Conservation (phyloP, 2,113 vertebrate species). For the Fregata magnificens region DNA sequence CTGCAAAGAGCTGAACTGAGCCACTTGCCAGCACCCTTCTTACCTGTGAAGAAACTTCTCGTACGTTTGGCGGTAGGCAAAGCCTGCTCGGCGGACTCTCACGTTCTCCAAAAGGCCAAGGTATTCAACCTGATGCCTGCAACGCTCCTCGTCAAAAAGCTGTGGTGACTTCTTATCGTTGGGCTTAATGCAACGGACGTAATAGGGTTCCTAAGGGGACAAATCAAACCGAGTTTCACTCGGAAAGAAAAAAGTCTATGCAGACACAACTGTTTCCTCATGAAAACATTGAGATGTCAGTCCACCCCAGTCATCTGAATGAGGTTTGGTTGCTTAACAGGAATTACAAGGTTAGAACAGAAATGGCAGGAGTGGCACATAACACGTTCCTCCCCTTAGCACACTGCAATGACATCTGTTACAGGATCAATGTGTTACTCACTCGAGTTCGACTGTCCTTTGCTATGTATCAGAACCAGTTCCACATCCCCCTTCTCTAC, state of each 20-base stretch:
- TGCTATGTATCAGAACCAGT: neutral
- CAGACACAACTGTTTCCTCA: neutral
- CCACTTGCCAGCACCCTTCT: neutral
- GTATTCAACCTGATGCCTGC: constrained; percentile 95
- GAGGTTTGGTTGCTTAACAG: neutral
- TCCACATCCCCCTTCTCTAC: neutral
- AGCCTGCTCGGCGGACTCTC: constrained; percentile 91
- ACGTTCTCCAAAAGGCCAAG: constrained; percentile 96
- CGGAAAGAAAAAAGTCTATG: neutral
- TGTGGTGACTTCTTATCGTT: constrained; percentile 95
- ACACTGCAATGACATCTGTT: neutral
- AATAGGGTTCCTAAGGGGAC: constrained; percentile 89
- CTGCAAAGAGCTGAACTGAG: too few species aligned
- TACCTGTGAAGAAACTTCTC: constrained; percentile 95
- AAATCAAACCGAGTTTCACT: neutral
- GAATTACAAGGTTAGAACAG: neutral
- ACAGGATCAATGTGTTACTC: neutral
- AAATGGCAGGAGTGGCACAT: rapidly evolving
- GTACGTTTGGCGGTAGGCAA: constrained; percentile 93
- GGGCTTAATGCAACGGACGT: constrained; percentile 97
- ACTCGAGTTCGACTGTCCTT: neutral
- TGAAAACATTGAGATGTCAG: neutral
- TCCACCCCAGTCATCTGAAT: rapidly evolving
- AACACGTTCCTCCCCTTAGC: neutral
- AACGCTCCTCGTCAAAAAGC: constrained; percentile 91